Conservation (phyloP, 2,113 vertebrate genomes). For the Aplodontia rufa region DNA sequence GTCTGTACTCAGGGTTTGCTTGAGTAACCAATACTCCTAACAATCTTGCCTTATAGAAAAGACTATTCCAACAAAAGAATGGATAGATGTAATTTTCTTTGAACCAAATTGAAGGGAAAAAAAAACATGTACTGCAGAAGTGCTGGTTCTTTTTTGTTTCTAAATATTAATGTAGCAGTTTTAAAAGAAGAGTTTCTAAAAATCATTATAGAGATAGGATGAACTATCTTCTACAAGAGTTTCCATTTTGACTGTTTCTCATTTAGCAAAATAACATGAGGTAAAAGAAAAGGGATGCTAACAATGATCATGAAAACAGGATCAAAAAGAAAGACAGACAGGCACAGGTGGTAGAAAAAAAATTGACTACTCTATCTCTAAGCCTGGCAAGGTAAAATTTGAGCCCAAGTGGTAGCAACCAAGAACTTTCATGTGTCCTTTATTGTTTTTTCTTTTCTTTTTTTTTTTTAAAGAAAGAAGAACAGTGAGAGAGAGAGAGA, state of each 20-base stretch:
- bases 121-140: background rate
- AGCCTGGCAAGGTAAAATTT: background rate
- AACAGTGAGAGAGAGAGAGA: too few species aligned
- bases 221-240: background rate
- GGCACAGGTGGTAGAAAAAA: background rate
- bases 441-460: too few species aligned
- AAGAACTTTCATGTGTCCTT: background rate
- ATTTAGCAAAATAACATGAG: background rate
- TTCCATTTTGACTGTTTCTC: constrained; percentile 21
- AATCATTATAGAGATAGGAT: background rate
- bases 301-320: background rate
- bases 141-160: background rate
- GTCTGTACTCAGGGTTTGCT: background rate
- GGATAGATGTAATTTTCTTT: constrained; percentile 25
- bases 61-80: constrained; percentile 22
- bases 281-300: background rate
- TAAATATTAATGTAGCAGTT: background rate
- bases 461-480: too few species aligned
- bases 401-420: background rate
- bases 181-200: background rate
- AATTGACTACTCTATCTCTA: background rate
- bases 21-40: constrained; percentile 9
- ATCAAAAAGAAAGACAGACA: background rate
- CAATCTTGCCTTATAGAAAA: background rate
- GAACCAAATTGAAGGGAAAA: constrained; percentile 25